Base-by-base conservation (phyloP, 2,113 vertebrate species). In the Corynorhinus townsendii region DNA sequence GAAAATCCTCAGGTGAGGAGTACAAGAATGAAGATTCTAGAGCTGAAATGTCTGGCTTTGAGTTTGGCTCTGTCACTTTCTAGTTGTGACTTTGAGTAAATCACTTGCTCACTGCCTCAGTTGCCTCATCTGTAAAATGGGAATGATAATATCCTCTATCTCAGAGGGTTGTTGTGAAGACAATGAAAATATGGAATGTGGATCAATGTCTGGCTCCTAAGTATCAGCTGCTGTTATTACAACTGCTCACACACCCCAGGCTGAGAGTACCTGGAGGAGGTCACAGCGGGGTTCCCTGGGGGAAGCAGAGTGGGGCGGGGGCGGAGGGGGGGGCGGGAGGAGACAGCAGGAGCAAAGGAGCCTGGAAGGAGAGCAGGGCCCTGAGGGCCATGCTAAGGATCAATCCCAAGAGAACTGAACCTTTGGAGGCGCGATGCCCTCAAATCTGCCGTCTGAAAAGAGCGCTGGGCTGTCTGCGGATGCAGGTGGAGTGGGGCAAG, bases 401-500 rank as follows among this genome's bases (percentile, higher is more conserved):
- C 20, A 28, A 47, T 35, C 40, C 59, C 9, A 12, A 33, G 64
- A 89, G 54, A 59, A 40, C 1, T 15, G 66, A 64, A 33, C 22
- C 52, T 17, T 24, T 5, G 22, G 40, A 28, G 33, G 17, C 6
- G 0, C 4, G 79, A 85, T 2, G 30, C 17, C 11, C 0, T 83
- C 64, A 24, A 11, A 11, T 33, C 30, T 43, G 54, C 33, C 19
- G 24, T 71, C 26, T 59, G 73, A 64, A 47, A 59, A 68, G 56
- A n/a, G 35, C 10, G 0, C n/a, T 59, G 24, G 17, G 35, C 22
- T 68, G 68, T 54, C 33, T 4, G 16, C 40, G 30, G 86, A 76
- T 11, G 11, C 0, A 0, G 33, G 1, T 5, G 9, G 59, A 69
- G 35, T 1, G 5, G 11, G 45, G 33, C 4, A 26, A 33, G 40